phyloP scores from a whole-genome alignment of 2,113 vertebrate species.

The Vidua chalybeata region DNA sequence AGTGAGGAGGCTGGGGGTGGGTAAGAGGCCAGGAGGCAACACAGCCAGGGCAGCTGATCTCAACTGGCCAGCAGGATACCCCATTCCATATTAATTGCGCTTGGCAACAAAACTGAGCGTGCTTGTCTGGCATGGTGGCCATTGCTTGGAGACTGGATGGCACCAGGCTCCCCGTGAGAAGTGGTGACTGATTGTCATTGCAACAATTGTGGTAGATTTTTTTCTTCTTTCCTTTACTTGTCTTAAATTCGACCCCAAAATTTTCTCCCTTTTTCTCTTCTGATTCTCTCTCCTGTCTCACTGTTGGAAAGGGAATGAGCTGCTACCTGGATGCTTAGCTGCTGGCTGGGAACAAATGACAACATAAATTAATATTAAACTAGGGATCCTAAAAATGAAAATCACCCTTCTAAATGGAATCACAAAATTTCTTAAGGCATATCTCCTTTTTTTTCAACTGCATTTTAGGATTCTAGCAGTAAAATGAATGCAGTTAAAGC shows the following conservation, averaged over 20 bases:
- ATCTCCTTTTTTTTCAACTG: background rate
- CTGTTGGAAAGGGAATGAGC: background rate
- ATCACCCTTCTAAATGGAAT: slow-evolving; percentile 34
- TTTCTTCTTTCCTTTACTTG: background rate
- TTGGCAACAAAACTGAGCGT: background rate
- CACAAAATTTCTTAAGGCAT: background rate
- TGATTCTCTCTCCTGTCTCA: fast-evolving
- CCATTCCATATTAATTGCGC: background rate
- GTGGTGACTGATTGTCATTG: background rate
- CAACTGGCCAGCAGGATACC: background rate
- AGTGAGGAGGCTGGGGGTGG: background rate
- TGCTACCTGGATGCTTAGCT: background rate
- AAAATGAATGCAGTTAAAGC: background rate
- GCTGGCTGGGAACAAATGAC: background rate
- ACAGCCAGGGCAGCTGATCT: background rate
- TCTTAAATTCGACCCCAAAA: background rate
- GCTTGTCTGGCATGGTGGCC: background rate
- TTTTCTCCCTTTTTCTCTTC: background rate
- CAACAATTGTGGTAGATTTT: background rate
- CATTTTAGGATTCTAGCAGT: background rate
- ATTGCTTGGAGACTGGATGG: background rate
- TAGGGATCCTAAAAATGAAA: slow-evolving; percentile 41
- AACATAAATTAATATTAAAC: slow-evolving; percentile 20
- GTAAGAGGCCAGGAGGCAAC: background rate
- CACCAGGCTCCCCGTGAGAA: background rate